phyloP scores from a whole-genome alignment of 2,797 vertebrate genomes.

The Anas flavirostris region DNA sequence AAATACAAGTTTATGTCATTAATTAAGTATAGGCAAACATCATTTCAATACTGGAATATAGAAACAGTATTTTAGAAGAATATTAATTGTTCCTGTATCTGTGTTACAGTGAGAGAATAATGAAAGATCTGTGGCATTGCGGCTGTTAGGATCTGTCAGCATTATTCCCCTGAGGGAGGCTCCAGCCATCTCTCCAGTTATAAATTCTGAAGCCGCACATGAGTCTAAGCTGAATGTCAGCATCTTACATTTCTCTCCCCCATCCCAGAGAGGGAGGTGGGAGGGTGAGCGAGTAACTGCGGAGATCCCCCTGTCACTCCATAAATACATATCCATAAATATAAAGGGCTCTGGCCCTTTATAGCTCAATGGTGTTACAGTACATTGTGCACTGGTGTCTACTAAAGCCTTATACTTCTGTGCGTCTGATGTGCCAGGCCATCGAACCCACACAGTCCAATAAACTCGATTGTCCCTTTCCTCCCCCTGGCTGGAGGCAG shows the following conservation, averaged over 20 bases:
- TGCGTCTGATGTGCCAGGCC: too few relatives aligned
- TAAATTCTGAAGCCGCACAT: neutral
- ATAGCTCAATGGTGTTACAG: too few relatives aligned
- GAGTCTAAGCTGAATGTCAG: neutral
- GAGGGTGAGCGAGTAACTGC: too few relatives aligned
- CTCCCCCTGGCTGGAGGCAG: too few relatives aligned
- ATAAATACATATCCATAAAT: too few relatives aligned
- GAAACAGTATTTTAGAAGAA: neutral
- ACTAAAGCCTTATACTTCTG: too few relatives aligned
- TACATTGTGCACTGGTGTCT: too few relatives aligned
- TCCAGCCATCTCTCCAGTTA: neutral
- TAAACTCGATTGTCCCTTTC: too few relatives aligned
- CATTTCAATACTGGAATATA: neutral
- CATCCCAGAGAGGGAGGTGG: too few relatives aligned
- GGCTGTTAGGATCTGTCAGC: neutral
- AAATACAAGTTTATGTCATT: neutral
- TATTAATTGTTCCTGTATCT: neutral
- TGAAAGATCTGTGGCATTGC: neutral
- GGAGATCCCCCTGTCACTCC: too few relatives aligned
- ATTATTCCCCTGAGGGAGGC: neutral
- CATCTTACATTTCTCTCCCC: neutral
- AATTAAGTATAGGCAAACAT: neutral
- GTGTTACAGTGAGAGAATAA: neutral
- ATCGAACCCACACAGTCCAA: too few relatives aligned
- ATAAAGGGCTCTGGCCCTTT: too few relatives aligned